Base-by-base conservation (phyloP, 2,888 invertebrate species). In the Andricus quercusramuli region DNA sequence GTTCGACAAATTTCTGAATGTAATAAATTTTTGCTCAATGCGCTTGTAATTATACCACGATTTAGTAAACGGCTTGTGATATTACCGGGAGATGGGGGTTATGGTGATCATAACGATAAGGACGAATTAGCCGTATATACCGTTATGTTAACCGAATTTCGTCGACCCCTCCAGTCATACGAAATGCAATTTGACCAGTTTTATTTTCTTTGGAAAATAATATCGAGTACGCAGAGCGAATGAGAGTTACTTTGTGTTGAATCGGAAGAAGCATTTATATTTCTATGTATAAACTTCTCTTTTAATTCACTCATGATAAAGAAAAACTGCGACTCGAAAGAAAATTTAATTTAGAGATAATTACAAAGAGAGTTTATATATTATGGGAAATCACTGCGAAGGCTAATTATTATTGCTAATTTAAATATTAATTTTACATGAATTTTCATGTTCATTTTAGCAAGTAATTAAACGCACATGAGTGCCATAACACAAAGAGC, bases 101-200 rank as follows among this genome's bases (percentile, higher is more conserved):
- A n/a, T 67, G 32, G n/a, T 67, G 67, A 67, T 41, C n/a, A 64
- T 64, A 64, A 41, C 41, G 37, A 20, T 67, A 41, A 67, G 37
- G 11, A 41, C 5, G 13, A 44, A 67, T 67, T 67, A 67, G 41
- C n/a, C 22, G 22, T 44, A 67, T 67, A 44, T 44, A 22, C 9
- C 41, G 37, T 67, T n/a, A 44, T 44, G 67, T 44, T 67, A 29
- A 64, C 29, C 29, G 17, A 29, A 17, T 64, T 29, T 29, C 6
- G 17, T 64, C 15, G 64, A 64, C 29, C 29, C 29, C 64, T 11
- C 64, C 17, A 22, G 17, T 29, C 17, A 29, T 29, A 25, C 8
- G 29, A 59, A 64, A 64, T 64, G 64, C 64, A 64, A 29, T 64
- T 64, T 25, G 29, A 64, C 5, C 8, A 17, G 17, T 64, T 29